Conservation (phyloP, 2,113 vertebrate species). For the Theristicus caerulescens region DNA sequence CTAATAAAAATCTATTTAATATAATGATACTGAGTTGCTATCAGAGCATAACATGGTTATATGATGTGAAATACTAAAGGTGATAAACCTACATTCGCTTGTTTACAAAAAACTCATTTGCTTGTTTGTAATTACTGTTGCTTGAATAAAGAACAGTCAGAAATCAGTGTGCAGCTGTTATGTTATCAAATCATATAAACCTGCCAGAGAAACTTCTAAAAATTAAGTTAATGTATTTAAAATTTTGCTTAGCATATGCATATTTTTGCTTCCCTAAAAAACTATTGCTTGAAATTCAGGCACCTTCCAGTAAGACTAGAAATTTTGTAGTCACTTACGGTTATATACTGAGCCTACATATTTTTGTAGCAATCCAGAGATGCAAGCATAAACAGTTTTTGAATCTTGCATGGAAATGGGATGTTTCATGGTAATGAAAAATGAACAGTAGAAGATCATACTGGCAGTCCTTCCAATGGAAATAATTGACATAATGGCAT, state of each 20-base stretch:
- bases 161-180: background rate
- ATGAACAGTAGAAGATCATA: background rate
- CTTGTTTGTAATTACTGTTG: background rate
- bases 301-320: background rate
- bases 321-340: background rate
- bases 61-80: background rate
- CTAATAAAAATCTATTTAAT: background rate
- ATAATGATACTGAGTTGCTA: background rate
- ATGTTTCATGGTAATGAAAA: background rate
- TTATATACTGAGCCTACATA: background rate
- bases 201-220: background rate
- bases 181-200: background rate
- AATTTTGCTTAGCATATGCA: background rate
- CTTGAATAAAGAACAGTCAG: background rate
- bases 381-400: background rate
- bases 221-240: background rate
- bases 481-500: slow-evolving; percentile 19
- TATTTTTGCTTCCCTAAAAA: background rate
- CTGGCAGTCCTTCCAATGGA: slow-evolving; percentile 18
- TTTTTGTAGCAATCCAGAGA: background rate
- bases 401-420: background rate
- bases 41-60: background rate
- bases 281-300: background rate
- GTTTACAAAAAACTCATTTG: background rate
- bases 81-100: background rate